phyloP scores from a whole-genome alignment of 1,140 invertebrate genomes.

The Vanessa atalanta region DNA sequence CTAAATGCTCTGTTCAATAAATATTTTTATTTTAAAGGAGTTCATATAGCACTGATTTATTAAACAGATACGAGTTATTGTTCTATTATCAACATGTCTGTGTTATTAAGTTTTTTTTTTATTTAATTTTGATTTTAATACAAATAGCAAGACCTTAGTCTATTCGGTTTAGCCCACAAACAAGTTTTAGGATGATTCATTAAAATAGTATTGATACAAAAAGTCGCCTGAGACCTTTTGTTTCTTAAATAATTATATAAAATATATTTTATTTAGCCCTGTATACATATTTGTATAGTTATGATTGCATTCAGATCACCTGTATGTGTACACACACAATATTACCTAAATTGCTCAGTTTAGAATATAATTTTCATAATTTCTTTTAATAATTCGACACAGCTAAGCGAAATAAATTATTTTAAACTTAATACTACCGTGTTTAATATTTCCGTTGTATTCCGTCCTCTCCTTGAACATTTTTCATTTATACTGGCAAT shows the following conservation, averaged over 20 bases:
- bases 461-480: not conserved
- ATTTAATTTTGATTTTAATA: too few relatives aligned
- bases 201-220: slow-evolving; percentile 4
- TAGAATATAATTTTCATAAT: slow-evolving; percentile 45
- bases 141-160: too few relatives aligned
- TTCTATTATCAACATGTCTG: not conserved
- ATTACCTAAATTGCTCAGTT: slow-evolving; percentile 53
- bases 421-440: slow-evolving; percentile 54
- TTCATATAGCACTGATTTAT: too few relatives aligned
- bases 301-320: slow-evolving; percentile 47
- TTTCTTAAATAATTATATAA: slow-evolving; percentile 19
- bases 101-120: not conserved
- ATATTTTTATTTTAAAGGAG: too few relatives aligned
- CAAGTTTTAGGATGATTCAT: not conserved
- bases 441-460: slow-evolving; percentile 52
- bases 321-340: slow-evolving; percentile 35
- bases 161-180: not conserved
- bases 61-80: too few relatives aligned
- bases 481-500: slow-evolving; percentile 45
- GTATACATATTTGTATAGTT: slow-evolving; percentile 33
- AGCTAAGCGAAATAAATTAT: slow-evolving; percentile 52
- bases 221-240: not conserved
- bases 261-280: slow-evolving; percentile 42
- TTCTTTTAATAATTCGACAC: slow-evolving; percentile 33
- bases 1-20: not conserved